Evolutionary conservation across 2,113 vertebrate genomes (phyloP).

Genomic region (Callochromis pleurospilus): DNA sequence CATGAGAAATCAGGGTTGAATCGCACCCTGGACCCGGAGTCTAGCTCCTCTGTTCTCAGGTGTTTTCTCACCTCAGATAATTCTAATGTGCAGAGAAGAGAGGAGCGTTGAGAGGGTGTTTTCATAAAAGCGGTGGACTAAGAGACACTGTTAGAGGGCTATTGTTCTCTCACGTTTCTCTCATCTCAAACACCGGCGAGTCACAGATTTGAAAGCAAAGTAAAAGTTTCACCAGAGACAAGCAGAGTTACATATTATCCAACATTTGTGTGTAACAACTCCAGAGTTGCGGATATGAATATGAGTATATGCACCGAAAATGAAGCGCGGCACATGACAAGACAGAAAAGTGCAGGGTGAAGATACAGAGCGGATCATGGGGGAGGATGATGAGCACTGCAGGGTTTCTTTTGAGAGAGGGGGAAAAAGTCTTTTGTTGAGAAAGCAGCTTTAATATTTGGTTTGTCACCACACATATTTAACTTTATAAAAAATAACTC

Average conservation of each 20-base stretch:
- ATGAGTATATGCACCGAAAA: background rate
- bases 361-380: background rate
- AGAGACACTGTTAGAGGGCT: background rate
- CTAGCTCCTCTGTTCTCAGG: conserved; percentile 51
- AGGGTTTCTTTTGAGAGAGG: background rate
- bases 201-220: background rate
- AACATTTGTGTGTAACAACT: background rate
- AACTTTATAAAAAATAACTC: background rate
- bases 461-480: background rate
- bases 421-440: background rate
- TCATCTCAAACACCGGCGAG: background rate
- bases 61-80: conserved; percentile 46
- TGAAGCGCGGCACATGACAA: background rate
- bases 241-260: background rate
- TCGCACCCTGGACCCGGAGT: conserved; percentile 27
- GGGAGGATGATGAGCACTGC: background rate
- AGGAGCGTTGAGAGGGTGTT: background rate
- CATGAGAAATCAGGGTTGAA: conserved; percentile 12
- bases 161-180: background rate
- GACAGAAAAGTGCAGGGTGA: background rate
- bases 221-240: background rate
- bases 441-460: background rate
- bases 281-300: background rate
- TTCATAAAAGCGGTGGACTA: background rate
- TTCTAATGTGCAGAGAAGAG: conserved; percentile 14